phyloP scores from a whole-genome alignment of 2,113 vertebrate genomes.

The Collichthys lucidus region DNA sequence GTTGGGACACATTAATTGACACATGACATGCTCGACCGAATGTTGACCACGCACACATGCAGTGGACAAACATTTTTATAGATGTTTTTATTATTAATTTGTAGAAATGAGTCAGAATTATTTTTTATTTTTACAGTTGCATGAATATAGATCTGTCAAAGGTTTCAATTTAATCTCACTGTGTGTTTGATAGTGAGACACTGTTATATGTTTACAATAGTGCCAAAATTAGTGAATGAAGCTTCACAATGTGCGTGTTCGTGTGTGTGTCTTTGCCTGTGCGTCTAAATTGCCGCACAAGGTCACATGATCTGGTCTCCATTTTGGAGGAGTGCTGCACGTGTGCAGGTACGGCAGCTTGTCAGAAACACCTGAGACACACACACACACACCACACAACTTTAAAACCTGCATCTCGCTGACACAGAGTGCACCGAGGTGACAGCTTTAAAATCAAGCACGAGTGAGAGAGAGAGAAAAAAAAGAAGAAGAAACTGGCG shows the following conservation, averaged over 20 bases:
- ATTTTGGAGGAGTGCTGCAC: slow-evolving; percentile 64
- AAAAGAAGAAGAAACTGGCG: slow-evolving; percentile 50
- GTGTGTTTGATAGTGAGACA: neutral
- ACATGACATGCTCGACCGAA: slow-evolving; percentile 4
- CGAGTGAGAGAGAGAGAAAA: slow-evolving; percentile 14
- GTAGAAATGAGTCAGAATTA: neutral
- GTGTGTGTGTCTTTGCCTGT: neutral
- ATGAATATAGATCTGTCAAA: neutral
- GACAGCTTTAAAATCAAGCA: slow-evolving; percentile 41
- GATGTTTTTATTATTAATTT: neutral
- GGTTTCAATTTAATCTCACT: neutral
- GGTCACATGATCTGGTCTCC: slow-evolving; percentile 70
- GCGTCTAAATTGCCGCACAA: slow-evolving; percentile 48
- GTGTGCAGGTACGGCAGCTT: slow-evolving; percentile 40
- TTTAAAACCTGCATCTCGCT: slow-evolving; percentile 35
- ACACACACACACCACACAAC: slow-evolving; percentile 22
- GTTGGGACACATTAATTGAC: slow-evolving; percentile 24
- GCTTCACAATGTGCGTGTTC: neutral
- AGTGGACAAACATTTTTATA: neutral
- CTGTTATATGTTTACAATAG: neutral
- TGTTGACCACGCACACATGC: neutral
- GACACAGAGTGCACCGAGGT: slow-evolving; percentile 27
- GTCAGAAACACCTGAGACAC: slow-evolving; percentile 33
- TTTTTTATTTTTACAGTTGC: neutral
- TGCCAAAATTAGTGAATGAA: slow-evolving; percentile 1